A percentile compares a stretch with the other conserved stretches of the same genome.
Evolutionary conservation across 2,888 invertebrate species (phyloP).

Genomic region (Drosophila affinis): DNA sequence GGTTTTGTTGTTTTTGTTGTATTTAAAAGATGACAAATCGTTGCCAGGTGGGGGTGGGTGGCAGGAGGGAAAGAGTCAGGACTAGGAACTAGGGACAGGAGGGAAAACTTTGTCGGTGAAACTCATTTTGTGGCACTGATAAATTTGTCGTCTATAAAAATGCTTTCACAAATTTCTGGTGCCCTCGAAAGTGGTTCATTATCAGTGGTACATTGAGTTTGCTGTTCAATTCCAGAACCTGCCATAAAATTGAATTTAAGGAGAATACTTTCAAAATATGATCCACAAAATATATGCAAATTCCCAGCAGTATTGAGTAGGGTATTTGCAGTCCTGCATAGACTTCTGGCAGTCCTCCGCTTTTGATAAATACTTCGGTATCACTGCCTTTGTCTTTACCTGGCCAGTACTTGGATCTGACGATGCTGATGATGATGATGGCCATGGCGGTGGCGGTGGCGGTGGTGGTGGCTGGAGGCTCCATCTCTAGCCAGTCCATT

Average conservation of each 20-base stretch:
- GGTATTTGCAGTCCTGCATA: conserved; percentile 16
- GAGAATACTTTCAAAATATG: fast-evolving
- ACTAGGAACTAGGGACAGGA: background rate
- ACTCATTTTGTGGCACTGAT: conserved; percentile 78
- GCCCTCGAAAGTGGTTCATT: conserved; percentile 38
- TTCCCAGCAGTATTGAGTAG: background rate
- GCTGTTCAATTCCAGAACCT: too few species aligned
- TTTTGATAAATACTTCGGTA: conserved; percentile 73
- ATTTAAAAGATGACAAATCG: conserved; percentile 79
- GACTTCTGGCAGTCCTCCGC: conserved; percentile 25
- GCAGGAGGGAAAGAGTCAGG: background rate
- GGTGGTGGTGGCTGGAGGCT: conserved; percentile 8
- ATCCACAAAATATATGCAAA: background rate
- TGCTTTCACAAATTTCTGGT: conserved; percentile 55
- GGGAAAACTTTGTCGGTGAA: conserved; percentile 33
- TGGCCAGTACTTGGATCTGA: conserved; percentile 54
- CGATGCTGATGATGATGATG: conserved; percentile 60
- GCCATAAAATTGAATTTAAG: background rate
- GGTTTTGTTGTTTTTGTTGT: conserved; percentile 47
- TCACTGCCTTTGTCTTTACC: conserved; percentile 55
- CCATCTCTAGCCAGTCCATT: conserved; percentile 71
- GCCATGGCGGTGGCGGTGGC: conserved; percentile 36
- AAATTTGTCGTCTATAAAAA: conserved; percentile 74
- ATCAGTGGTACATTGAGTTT: background rate
- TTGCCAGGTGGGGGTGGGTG: conserved; percentile 52